These are phyloP conservation scores for Choristoneura rosaceana DNA, from an alignment of 2,888 invertebrate genomes.

Conservation along the genomic window DNA sequence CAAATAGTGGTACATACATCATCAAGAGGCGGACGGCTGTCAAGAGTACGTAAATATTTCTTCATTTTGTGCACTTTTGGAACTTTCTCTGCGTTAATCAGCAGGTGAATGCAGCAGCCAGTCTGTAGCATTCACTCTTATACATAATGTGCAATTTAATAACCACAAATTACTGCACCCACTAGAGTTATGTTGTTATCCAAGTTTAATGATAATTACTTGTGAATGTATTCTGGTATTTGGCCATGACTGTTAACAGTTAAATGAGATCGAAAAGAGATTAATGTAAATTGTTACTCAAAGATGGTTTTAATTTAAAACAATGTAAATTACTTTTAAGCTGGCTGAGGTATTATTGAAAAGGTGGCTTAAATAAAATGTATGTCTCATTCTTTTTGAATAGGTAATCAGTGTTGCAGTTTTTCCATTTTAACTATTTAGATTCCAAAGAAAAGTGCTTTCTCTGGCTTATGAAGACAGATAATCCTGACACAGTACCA, in stretches of 20 bases:
- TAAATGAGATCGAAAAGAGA: background rate
- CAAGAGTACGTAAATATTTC: constrained; percentile 24
- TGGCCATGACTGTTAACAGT: constrained; percentile 16
- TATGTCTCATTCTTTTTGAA: too few relatives aligned
- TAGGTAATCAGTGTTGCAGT: too few relatives aligned
- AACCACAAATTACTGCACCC: constrained; percentile 8
- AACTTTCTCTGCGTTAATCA: constrained; percentile 16
- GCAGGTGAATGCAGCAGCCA: constrained; percentile 14
- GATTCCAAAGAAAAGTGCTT: background rate
- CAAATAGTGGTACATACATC: constrained; percentile 24
- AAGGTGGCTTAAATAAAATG: too few relatives aligned
- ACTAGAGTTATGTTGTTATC: constrained; percentile 1
- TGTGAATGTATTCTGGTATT: constrained; percentile 20
- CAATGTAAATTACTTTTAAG: background rate
- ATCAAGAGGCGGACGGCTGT: background rate
- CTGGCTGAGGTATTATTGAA: too few relatives aligned
- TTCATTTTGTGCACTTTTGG: constrained; percentile 19
- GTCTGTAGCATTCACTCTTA: constrained; percentile 19
- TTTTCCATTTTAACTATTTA: background rate
- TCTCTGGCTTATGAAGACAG: too few relatives aligned
- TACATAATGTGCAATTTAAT: constrained; percentile 28
- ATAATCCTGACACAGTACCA: too few relatives aligned
- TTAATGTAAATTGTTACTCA: background rate
- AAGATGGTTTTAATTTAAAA: background rate
- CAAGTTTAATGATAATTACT: constrained; percentile 24